These are phyloP conservation scores for Halcyon badia DNA, from an alignment of 2,797 vertebrate species.

Conservation along the genomic window DNA sequence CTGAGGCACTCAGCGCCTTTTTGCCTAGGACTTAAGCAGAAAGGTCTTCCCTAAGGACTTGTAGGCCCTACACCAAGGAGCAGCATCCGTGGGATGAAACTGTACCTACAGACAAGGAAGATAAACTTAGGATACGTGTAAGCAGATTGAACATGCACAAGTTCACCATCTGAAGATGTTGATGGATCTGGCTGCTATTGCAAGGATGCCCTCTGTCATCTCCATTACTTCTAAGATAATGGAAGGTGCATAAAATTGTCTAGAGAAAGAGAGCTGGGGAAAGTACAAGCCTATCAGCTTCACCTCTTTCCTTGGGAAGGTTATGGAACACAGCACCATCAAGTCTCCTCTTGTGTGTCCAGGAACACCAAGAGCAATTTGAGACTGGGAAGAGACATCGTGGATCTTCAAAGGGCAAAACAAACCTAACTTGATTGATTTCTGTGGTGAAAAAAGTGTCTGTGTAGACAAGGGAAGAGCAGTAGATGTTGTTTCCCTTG, in stretches of 20 bases:
- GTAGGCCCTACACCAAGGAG: neutral
- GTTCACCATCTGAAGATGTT: neutral
- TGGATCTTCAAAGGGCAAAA: neutral
- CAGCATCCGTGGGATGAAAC: neutral
- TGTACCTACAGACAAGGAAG: neutral
- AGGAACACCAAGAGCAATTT: neutral
- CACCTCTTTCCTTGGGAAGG: neutral
- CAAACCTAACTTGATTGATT: neutral
- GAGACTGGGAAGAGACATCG: neutral
- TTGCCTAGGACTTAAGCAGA: neutral
- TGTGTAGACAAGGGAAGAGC: neutral
- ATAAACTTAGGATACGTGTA: neutral
- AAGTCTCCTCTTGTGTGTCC: neutral
- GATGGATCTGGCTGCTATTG: neutral
- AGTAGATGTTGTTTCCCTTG: neutral
- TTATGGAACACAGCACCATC: neutral
- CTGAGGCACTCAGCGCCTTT: neutral
- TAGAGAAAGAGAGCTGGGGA: neutral
- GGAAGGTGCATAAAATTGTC: neutral
- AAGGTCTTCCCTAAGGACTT: neutral
- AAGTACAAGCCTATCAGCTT: neutral
- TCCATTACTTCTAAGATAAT: neutral
- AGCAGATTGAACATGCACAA: neutral
- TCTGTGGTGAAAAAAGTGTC: neutral
- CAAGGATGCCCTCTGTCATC: neutral